Base-by-base conservation (phyloP, 2,888 invertebrate species). In the Oscheius myriophilus region DNA sequence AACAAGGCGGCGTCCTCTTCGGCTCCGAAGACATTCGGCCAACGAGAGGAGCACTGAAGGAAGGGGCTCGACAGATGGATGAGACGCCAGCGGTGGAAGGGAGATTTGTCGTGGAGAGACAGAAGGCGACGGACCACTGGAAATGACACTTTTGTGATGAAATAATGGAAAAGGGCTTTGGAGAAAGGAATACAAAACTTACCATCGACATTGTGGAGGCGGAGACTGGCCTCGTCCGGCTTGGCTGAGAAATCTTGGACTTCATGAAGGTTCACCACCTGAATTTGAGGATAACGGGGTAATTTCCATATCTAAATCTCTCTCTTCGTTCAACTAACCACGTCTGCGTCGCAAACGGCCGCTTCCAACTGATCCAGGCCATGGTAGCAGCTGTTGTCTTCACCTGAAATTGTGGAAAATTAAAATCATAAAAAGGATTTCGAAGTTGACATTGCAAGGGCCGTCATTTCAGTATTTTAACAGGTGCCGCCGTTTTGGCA, bases 201-300 rank as follows among this genome's bases (percentile, higher is more conserved):
- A 82, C 82, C 70, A 67, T 82, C 72, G 2, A 79, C 78, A 61
- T 84, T 84, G 63, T 82, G 76, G 14, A 53, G 23, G 12, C 73
- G 41, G n/a, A 84, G 66, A 18, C 52, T 63, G 3, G 58, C 16
- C 6, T 65, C 54, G 43, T 82, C 69, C 1, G 84, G 84, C 0
- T 65, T 18, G 51, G 79, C 21, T 0, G 80, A 79, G 46, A 82
- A 79, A 52, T 84, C 84, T 9, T 70, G 73, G 25, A 57, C 65
- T 49, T 84, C 83, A 59, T 82, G 82, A 16, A 81, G 55, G 70
- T 83, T 83, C 51, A 83, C 72, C 4, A 81, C 78, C 75, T 79
- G 21, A 53, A 53, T 16, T n/a, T n/a, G 14, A 21, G 26, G 21
- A 7, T 18, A 3, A 18, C 4, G 6, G 2, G 21, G 25, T 18